phyloP scores from a whole-genome alignment of 2,797 vertebrate species.

The Semotilus atromaculatus region DNA sequence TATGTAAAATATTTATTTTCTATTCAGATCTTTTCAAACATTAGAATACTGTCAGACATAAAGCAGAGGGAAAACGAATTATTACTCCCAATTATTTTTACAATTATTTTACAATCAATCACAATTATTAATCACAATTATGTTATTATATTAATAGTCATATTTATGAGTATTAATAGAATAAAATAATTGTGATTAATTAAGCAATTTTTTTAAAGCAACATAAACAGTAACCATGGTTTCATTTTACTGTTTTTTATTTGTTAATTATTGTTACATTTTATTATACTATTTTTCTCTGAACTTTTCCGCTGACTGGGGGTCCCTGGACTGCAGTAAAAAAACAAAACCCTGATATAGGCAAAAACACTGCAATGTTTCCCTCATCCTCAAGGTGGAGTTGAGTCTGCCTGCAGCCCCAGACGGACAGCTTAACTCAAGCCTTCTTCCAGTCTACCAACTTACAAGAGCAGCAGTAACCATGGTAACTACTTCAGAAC shows the following conservation, averaged over 20 bases:
- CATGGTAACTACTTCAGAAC: constrained; percentile 50
- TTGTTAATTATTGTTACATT: not conserved
- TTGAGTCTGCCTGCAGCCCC: not conserved
- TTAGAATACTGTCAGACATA: not conserved
- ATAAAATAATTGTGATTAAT: not conserved
- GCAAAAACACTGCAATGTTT: constrained; percentile 3
- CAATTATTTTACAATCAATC: no score
- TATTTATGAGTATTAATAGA: not conserved
- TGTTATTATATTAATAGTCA: not conserved
- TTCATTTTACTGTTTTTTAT: not conserved
- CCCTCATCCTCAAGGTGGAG: constrained; percentile 19
- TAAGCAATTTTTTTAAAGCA: not conserved
- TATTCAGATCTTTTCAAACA: not conserved
- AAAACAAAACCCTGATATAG: not conserved
- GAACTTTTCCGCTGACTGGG: not conserved
- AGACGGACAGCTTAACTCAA: constrained; percentile 14
- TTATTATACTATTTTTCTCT: not conserved
- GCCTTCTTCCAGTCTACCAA: constrained; percentile 10
- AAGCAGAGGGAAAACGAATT: not conserved
- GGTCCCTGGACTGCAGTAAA: not conserved
- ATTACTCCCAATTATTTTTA: no score
- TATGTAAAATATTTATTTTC: no score
- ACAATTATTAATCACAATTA: not conserved
- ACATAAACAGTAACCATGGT: not conserved
- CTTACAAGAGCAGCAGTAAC: constrained; percentile 41